These are phyloP conservation scores for Tetragonula carbonaria DNA, from an alignment of 2,888 invertebrate species.

Conservation along the genomic window DNA sequence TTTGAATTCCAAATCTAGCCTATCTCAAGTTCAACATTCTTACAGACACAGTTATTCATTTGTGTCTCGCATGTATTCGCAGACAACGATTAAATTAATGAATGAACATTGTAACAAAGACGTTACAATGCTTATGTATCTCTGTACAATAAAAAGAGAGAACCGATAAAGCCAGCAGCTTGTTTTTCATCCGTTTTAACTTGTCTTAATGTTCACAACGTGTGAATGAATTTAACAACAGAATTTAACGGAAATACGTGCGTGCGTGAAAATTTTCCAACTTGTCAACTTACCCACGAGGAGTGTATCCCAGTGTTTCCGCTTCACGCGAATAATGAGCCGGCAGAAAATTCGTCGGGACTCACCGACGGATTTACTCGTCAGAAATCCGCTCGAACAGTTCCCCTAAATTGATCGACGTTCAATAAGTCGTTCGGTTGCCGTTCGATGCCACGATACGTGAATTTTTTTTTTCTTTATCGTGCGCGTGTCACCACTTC, in stretches of 20 bases:
- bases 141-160: not conserved
- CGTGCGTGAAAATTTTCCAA: not conserved
- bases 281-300: slow-evolving; percentile 58
- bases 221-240: not conserved
- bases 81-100: not conserved
- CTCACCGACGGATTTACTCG: slow-evolving; percentile 9
- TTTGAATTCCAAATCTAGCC: not conserved
- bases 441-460: slow-evolving; percentile 17
- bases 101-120: not conserved
- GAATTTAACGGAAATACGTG: not conserved
- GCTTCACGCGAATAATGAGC: not conserved
- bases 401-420: slow-evolving; percentile 26
- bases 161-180: not conserved
- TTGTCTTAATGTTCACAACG: not conserved
- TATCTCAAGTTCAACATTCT: not conserved
- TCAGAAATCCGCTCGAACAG: not conserved
- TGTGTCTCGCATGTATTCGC: not conserved
- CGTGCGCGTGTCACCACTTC: slow-evolving; percentile 43
- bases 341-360: not conserved
- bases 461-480: slow-evolving; percentile 27
- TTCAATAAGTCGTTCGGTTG: slow-evolving; percentile 8
- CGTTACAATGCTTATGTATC: too few relatives aligned
- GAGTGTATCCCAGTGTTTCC: slow-evolving; percentile 17
- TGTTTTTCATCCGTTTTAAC: not conserved
- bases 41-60: too few relatives aligned